These are phyloP conservation scores for Odocoileus hemionus DNA, from an alignment of 2,113 vertebrate species.

Conservation along the genomic window DNA sequence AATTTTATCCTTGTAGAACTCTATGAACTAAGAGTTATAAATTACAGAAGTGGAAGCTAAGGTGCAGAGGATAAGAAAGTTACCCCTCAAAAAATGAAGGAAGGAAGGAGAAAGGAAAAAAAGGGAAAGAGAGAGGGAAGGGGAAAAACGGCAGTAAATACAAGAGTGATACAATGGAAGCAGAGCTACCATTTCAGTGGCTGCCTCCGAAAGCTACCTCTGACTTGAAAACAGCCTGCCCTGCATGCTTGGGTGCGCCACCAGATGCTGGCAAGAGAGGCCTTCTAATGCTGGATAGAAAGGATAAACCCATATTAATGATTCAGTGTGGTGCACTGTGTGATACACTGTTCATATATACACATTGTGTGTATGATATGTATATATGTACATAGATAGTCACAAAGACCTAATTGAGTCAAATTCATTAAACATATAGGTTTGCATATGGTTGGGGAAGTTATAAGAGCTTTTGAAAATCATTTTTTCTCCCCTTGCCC, in stretches of 20 bases:
- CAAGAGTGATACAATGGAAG: background rate
- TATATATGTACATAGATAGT: background rate
- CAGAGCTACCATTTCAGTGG: background rate
- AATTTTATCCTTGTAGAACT: background rate
- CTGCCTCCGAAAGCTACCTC: background rate
- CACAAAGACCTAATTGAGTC: background rate
- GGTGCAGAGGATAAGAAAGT: background rate
- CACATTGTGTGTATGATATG: background rate
- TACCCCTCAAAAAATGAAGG: background rate
- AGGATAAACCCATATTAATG: background rate
- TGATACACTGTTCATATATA: background rate
- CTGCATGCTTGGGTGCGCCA: background rate
- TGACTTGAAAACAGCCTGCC: background rate
- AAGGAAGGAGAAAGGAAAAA: background rate
- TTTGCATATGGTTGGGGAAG: background rate
- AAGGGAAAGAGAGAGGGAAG: background rate
- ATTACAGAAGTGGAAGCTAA: background rate
- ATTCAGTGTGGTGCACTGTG: too few relatives aligned
- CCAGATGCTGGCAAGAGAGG: background rate
- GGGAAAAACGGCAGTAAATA: accelerated
- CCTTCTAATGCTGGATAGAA: background rate
- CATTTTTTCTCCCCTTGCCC: background rate
- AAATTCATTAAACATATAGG: background rate
- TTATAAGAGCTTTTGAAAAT: background rate
- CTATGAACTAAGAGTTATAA: background rate